These are phyloP conservation scores for Alca torda DNA, from an alignment of 2,797 vertebrate species.

Conservation along the genomic window DNA sequence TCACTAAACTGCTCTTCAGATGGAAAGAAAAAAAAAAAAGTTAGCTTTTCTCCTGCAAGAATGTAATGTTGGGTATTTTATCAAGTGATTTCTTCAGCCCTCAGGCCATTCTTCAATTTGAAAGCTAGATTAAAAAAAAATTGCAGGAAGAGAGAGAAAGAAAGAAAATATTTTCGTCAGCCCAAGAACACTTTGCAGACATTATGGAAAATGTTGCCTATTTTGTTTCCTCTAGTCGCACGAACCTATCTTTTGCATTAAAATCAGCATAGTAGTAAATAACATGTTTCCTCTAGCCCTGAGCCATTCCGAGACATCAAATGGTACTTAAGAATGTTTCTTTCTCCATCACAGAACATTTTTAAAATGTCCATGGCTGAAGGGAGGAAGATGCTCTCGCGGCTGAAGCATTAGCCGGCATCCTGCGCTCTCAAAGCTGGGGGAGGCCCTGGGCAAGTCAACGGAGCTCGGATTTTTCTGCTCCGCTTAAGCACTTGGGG, in stretches of 20 bases:
- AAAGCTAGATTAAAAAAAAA: conserved; percentile 53
- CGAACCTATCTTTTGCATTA: conserved; percentile 55
- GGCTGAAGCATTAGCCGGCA: background rate
- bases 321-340: conserved; percentile 62
- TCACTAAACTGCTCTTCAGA: background rate
- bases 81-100: conserved; percentile 36
- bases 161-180: conserved; percentile 50
- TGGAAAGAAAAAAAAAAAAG: background rate
- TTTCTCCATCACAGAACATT: conserved; percentile 46
- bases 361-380: background rate
- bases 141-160: background rate
- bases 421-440: background rate
- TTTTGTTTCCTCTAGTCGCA: conserved; percentile 44
- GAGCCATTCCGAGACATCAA: conserved; percentile 50
- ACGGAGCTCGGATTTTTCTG: background rate
- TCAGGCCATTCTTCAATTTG: conserved; percentile 53
- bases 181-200: conserved; percentile 50
- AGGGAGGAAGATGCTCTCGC: background rate
- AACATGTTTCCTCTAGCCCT: conserved; percentile 55
- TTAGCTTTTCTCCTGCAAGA: conserved; percentile 18
- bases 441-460: background rate
- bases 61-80: conserved; percentile 20
- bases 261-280: conserved; percentile 57
- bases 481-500: background rate
- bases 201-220: conserved; percentile 54